Evolutionary conservation across 2,888 invertebrate genomes (phyloP).

Genomic region (Pollenia amentaria): DNA sequence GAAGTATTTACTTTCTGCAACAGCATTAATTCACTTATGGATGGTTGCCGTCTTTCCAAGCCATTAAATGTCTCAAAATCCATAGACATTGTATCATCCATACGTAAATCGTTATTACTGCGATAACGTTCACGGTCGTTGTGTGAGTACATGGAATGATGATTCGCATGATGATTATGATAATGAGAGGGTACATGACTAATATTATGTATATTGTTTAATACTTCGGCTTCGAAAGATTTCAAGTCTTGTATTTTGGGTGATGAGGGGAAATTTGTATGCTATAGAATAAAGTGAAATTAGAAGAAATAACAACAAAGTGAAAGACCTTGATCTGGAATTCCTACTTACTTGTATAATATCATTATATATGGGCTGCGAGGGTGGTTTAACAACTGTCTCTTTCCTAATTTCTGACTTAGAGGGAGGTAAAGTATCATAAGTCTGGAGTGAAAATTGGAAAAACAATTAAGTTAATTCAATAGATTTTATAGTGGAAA

Average conservation of each 20-base stretch:
- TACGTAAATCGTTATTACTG: constrained; percentile 85
- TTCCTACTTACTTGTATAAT: constrained; percentile 60
- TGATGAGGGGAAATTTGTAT: constrained; percentile 75
- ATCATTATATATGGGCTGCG: constrained; percentile 43
- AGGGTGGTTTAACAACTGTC: neutral
- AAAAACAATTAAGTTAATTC: constrained; percentile 28
- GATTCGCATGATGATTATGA: constrained; percentile 78
- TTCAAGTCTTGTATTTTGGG: constrained; percentile 63
- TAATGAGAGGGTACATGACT: constrained; percentile 76
- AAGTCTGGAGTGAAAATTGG: constrained; percentile 85
- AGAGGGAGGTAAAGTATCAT: constrained; percentile 83
- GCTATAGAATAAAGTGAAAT: constrained; percentile 77
- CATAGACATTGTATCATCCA: constrained; percentile 81
- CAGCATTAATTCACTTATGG: constrained; percentile 78
- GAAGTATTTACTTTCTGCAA: constrained; percentile 78
- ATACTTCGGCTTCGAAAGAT: constrained; percentile 65
- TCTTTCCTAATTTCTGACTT: constrained; percentile 36
- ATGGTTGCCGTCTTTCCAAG: constrained; percentile 77
- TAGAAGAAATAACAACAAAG: neutral
- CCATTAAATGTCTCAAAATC: constrained; percentile 70
- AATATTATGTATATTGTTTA: constrained; percentile 69
- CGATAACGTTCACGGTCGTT: constrained; percentile 82
- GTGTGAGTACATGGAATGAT: neutral
- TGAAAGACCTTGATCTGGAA: neutral
- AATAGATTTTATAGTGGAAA: neutral